Evolutionary conservation across 2,888 invertebrate genomes (phyloP), one percentile per base, ranked within the genome.

Genomic region (Spilarctia lutea): DNA sequence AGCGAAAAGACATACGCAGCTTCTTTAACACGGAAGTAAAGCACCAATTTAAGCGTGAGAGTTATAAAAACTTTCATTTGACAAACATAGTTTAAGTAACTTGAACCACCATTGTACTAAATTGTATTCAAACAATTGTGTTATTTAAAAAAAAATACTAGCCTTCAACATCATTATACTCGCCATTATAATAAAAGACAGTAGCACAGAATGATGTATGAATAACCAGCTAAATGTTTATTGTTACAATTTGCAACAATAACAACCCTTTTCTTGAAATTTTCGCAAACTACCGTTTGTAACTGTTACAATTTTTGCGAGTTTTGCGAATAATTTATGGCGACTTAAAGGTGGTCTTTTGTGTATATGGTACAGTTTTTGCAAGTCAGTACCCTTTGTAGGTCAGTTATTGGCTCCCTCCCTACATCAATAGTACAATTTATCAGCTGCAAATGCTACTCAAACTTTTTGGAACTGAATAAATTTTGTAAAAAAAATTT

Each of bases 341-440:
- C 86, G 80, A 86, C 87, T 83, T 89, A 88, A 89, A 92, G 94
- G 94, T 94, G 94, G 95, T 93, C 94, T 82, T 76, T 68, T 78
- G 87, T 91, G 88, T 91, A 91, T 87, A 80, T 88, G 76, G 77
- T 79, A 84, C 48, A 84, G 80, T 85, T 92, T 93, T 89, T 91
- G 94, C 94, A 93, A 95, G 95, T 96, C 95, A 96, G 85, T 87
- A 73, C 89, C 88, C 86, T 94, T 94, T 95, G 94, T 94, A 94
- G 93, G 94, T 95, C 92, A 94, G 92, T 94, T 88, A 86, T 89
- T 85, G 80, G 79, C 69, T 82, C 85, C 86, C 88, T 89, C 86
- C 89, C 88, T 90, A 86, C 86, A 82, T 87, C 82, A 88, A 89
- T 88, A 89, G 79, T 86, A 85, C 88, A 87, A 88, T 89, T 85